Base-by-base conservation (phyloP, 1,140 invertebrate species). In the Euglossa dilemma region DNA sequence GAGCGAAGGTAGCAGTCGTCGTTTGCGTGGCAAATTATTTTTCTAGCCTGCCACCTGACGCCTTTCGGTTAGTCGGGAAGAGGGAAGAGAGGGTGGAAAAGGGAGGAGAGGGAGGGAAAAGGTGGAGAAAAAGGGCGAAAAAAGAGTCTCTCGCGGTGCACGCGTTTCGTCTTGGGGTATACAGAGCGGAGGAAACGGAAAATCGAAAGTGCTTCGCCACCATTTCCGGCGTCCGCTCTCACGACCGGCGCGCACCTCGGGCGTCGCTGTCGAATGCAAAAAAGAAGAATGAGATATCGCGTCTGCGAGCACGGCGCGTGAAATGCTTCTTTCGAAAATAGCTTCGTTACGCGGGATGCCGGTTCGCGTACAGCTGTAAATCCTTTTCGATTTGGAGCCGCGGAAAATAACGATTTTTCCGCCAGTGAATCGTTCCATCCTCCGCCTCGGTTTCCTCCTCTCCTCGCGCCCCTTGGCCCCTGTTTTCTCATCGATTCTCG, bases 251-350 rank as follows among this genome's bases (percentile, higher is more conserved):
- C 63, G 25, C 43, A 70, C 78, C 63, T 52, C 61, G 52, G 69
- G 72, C 69, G 56, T 73, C 59, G 52, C 80, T 86, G 86, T 87
- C 87, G 87, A 87, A 88, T 85, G 86, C 74, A 87, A 87, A 88
- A 81, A 88, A 87, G 61, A 80, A 63, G 80, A 85, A 83, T 85
- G 76, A 89, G 83, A 83, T 80, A 87, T 87, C 76, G 86, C 72
- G 76, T 89, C 83, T 89, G 67, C 75, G 80, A 59, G 83, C 75
- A 74, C 71, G 64, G 67, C 59, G 64, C 72, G 75, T 77, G 75
- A 83, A 86, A 86, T 80, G 83, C 56, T 56, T 69, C 50, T 66
- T 18, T 70, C n/a, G 76, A 63, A 86, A 88, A 86, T 78, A 69
- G 66, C 66, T 45, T 57, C 79, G 79, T 85, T 81, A 75, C 75